Conservation (phyloP, 1,140 invertebrate genomes). For the Drosophila sp. region DNA sequence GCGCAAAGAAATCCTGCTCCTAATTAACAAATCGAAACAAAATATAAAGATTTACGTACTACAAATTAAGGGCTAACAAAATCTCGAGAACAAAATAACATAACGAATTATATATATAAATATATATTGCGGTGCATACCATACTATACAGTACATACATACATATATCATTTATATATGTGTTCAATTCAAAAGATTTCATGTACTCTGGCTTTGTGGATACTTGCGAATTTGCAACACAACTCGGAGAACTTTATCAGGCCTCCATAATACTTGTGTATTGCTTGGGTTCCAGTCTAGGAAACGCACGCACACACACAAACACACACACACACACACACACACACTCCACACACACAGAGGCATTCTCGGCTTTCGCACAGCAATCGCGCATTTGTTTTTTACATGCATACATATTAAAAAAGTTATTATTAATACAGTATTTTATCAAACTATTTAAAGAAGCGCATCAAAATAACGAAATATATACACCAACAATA, state of each 20-base stretch:
- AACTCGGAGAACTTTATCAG: conserved; percentile 9
- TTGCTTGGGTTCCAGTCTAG: conserved; percentile 7
- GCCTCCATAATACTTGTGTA: conserved; percentile 30
- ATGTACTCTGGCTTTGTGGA: not conserved
- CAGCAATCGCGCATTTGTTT: conserved; percentile 76
- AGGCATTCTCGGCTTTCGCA: conserved; percentile 54
- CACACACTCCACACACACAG: conserved; percentile 1
- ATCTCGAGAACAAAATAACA: conserved; percentile 73
- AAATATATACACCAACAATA: conserved; percentile 6
- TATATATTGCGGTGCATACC: conserved; percentile 50
- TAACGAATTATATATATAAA: conserved; percentile 64
- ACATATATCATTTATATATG: conserved; percentile 18
- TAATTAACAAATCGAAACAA: conserved; percentile 12
- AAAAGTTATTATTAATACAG: conserved; percentile 69
- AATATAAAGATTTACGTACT: conserved; percentile 20
- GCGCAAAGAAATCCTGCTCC: conserved; percentile 30
- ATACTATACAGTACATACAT: conserved; percentile 53
- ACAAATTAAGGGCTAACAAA: conserved; percentile 63
- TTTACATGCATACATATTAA: conserved; percentile 70
- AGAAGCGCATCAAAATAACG: conserved; percentile 42
- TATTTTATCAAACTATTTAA: conserved; percentile 67
- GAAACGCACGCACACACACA: conserved; percentile 5
- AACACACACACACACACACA: conserved; percentile 8
- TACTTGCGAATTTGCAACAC: conserved; percentile 1
- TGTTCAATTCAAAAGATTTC: conserved; percentile 9